These are phyloP conservation scores for Corythucha ciliata DNA, from an alignment of 2,888 invertebrate species.

Conservation along the genomic window DNA sequence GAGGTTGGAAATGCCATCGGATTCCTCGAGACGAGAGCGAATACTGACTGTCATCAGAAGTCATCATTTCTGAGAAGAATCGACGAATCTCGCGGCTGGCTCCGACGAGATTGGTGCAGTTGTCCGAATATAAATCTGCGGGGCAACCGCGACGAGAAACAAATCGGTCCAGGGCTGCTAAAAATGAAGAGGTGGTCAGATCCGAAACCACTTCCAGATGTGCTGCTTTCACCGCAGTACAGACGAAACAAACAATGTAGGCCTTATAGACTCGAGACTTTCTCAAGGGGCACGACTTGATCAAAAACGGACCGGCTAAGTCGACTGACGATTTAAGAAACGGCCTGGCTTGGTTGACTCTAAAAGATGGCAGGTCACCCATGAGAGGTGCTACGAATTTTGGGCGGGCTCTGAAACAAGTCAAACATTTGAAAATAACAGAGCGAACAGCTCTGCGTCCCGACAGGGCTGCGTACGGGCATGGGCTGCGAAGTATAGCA, in stretches of 20 bases:
- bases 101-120: slow-evolving; percentile 39
- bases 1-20: too few relatives aligned
- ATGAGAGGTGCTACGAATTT: too few relatives aligned
- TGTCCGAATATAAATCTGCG: slow-evolving; percentile 34
- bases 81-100: too few relatives aligned
- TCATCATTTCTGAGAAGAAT: too few relatives aligned
- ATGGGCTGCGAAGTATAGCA: too few relatives aligned
- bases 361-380: slow-evolving; percentile 16
- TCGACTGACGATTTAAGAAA: slow-evolving; percentile 33
- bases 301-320: slow-evolving; percentile 31
- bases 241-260: slow-evolving; percentile 13
- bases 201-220: slow-evolving; percentile 37
- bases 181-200: slow-evolving; percentile 35
- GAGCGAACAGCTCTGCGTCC: too few relatives aligned
- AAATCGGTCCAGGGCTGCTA: slow-evolving; percentile 35
- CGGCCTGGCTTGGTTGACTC: slow-evolving; percentile 19
- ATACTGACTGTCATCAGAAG: too few relatives aligned
- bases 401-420: too few relatives aligned
- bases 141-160: slow-evolving; percentile 33
- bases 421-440: too few relatives aligned
- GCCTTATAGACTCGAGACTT: slow-evolving; percentile 10
- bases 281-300: slow-evolving; percentile 5
- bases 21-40: too few relatives aligned
- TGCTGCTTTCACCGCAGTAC: slow-evolving; percentile 27
- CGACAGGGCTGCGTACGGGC: too few relatives aligned